Conservation (phyloP, 2,888 invertebrate genomes). For the Amphipyra berbera region DNA sequence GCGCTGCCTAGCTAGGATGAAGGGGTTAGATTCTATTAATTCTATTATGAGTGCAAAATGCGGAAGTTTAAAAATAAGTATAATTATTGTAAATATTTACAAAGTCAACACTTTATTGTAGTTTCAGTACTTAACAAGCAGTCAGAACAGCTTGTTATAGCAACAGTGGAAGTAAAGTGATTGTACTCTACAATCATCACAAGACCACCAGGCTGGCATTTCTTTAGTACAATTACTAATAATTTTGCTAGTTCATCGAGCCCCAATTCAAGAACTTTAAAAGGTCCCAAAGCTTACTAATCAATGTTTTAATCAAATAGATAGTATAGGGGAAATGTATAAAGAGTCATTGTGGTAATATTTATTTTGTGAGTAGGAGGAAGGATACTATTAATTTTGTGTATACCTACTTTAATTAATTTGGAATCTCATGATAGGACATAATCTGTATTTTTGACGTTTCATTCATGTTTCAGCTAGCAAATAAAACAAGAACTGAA, state of each 20-base stretch:
- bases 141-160: background rate
- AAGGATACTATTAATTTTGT: conserved; percentile 2
- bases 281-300: background rate
- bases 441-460: conserved; percentile 37
- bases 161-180: conserved; percentile 3
- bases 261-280: too few species aligned
- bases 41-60: too few species aligned
- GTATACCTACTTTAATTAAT: conserved; percentile 12
- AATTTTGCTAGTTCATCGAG: conserved; percentile 6
- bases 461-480: conserved; percentile 20
- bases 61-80: too few species aligned
- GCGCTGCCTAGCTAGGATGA: too few species aligned
- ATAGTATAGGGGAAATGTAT: conserved; percentile 21
- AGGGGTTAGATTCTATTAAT: too few species aligned
- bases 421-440: conserved; percentile 19
- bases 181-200: background rate
- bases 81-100: too few species aligned
- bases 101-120: too few species aligned
- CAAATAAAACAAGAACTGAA: conserved; percentile 15
- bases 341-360: conserved; percentile 5
- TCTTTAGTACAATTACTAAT: background rate
- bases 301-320: conserved; percentile 11
- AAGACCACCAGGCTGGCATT: background rate
- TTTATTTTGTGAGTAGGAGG: conserved; percentile 8
- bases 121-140: background rate